Base-by-base conservation (phyloP, 2,113 vertebrate species). In the Seriola rivoliana region DNA sequence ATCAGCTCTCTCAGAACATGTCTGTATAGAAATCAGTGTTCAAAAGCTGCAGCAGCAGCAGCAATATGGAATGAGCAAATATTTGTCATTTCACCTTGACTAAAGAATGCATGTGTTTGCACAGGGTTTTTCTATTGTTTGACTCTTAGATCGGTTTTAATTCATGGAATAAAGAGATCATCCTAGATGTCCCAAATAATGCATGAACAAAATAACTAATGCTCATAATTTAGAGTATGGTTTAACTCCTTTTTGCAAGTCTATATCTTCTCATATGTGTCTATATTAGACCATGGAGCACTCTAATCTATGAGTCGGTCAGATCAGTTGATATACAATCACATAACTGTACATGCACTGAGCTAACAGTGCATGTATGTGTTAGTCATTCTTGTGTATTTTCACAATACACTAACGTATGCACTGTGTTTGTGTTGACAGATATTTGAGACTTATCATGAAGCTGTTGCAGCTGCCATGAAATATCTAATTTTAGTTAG, bases 61-160 rank as follows among this genome's bases (percentile, higher is more conserved):
- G 40, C 14, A 12, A 57, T 60, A 64, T 64, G 71, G 57, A 65
- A 75, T 59, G 65, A 54, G 10, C 42, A 72, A 63, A 78, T 65
- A 78, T 71, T 75, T 86, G 21, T 29, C 5, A 4, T 21, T 44
- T 57, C 13, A 36, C 8, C 14, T 59, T 17, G 73, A 42, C 5
- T 34, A n/a, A 66, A 83, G 55, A 80, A 57, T 17, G 32, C 3
- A 38, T n/a, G 23, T 44, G 34, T 76, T 72, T 77, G 79, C 44
- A n/a, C 32, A 71, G 3, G 32, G 40, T 75, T 68, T 57, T 36
- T 23, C 44, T 63, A 7, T 42, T 38, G 66, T 80, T 71, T 63
- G 66, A 58, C 46, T 23, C 73, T 60, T 38, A 52, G 36, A 66
- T 19, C 8, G 1, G 16, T 55, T 72, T 48, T 3, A 3, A 10